A percentile compares a stretch with the other conserved stretches of the same genome.
These are phyloP conservation scores for Agrypnia vestita DNA, from an alignment of 1,140 invertebrate genomes.

Conservation along the genomic window DNA sequence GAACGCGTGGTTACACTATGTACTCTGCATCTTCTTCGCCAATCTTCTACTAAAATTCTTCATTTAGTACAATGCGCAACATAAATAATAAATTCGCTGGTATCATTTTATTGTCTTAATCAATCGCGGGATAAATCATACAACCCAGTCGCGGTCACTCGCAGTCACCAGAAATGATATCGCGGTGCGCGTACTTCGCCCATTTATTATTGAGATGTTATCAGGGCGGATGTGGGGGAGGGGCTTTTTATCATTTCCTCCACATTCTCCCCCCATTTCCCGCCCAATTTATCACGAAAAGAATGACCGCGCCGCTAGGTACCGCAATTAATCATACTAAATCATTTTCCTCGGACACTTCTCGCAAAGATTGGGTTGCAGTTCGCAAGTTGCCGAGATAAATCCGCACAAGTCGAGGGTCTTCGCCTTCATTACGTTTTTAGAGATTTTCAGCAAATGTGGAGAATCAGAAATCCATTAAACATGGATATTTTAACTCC, in stretches of 20 bases:
- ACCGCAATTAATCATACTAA: constrained; percentile 45
- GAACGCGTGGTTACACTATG: too few species aligned
- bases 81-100: too few species aligned
- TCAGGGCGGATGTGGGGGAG: not conserved
- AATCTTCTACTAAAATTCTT: too few species aligned
- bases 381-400: constrained; percentile 39
- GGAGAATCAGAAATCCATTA: too few species aligned
- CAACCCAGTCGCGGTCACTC: not conserved
- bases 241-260: constrained; percentile 41
- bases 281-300: constrained; percentile 45
- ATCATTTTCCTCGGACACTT: constrained; percentile 48
- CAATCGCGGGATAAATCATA: constrained; percentile 6
- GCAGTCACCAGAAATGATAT: constrained; percentile 15
- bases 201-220: constrained; percentile 34
- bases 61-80: too few species aligned
- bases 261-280: constrained; percentile 37
- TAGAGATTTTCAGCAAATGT: too few species aligned
- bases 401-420: not conserved
- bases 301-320: constrained; percentile 33
- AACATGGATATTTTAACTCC: too few species aligned
- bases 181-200: not conserved
- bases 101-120: not conserved
- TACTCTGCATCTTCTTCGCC: too few species aligned
- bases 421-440: constrained; percentile 19
- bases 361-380: constrained; percentile 4